These are phyloP conservation scores for Ectemnius cavifrons DNA, from an alignment of 2,888 invertebrate species.

Conservation along the genomic window DNA sequence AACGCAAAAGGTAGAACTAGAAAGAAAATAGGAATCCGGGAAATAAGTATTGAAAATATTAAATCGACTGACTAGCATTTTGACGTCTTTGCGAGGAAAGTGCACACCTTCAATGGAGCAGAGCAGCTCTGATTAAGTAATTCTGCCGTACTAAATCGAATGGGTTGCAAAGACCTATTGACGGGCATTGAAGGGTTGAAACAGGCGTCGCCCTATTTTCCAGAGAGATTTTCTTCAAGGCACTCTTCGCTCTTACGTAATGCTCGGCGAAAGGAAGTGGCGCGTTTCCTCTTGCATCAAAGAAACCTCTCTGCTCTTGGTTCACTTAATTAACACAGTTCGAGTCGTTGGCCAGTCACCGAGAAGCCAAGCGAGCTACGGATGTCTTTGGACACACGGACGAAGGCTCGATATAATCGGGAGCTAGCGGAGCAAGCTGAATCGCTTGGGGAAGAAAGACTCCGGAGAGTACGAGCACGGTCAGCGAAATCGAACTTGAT, in stretches of 20 bases:
- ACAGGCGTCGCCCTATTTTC: too few species aligned
- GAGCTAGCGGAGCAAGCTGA: conserved; percentile 28
- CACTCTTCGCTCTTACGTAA: background rate
- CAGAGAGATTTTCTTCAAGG: too few species aligned
- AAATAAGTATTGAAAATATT: too few species aligned
- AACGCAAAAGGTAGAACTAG: too few species aligned
- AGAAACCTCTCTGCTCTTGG: conserved; percentile 15
- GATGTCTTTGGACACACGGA: background rate
- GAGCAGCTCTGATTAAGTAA: too few species aligned
- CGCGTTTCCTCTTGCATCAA: conserved; percentile 3
- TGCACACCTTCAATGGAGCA: too few species aligned
- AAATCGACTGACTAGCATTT: too few species aligned
- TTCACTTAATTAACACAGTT: conserved; percentile 43
- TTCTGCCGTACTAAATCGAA: too few species aligned
- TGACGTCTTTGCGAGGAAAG: too few species aligned
- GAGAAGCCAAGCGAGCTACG: conserved; percentile 12
- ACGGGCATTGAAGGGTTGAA: too few species aligned
- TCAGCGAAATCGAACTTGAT: conserved; percentile 22
- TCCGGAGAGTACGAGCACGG: conserved; percentile 4
- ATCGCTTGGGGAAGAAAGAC: conserved; percentile 25
- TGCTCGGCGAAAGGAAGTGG: conserved; percentile 1
- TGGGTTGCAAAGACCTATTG: too few species aligned
- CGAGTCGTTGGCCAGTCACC: conserved; percentile 23
- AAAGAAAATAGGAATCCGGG: too few species aligned
- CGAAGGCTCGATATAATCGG: conserved; percentile 14